Conservation (phyloP, 2,797 vertebrate genomes). For the Lepus townsendii region DNA sequence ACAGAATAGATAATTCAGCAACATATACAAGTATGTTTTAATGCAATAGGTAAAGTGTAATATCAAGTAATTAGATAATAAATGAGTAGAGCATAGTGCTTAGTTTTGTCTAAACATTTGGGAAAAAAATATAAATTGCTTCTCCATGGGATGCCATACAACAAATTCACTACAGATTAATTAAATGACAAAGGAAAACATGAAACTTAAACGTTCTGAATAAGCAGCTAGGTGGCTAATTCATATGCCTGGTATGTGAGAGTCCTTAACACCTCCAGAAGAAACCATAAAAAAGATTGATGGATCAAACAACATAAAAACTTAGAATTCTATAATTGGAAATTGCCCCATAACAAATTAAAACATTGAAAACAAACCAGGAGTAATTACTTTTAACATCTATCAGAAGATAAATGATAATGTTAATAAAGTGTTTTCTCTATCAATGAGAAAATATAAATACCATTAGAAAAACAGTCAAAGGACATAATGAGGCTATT, state of each 20-base stretch:
- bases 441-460: background rate
- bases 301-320: background rate
- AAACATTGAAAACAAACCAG: slow-evolving; percentile 4
- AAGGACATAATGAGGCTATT: background rate
- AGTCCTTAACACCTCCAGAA: background rate
- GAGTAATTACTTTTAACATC: background rate
- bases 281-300: background rate
- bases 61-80: background rate
- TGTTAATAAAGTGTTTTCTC: background rate
- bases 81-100: background rate
- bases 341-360: background rate
- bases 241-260: background rate
- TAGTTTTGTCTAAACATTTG: background rate
- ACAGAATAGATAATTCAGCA: background rate
- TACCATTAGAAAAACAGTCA: background rate
- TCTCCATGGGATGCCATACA: background rate
- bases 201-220: background rate
- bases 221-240: background rate
- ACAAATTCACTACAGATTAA: slow-evolving; percentile 24
- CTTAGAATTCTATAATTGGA: background rate
- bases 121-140: slow-evolving; percentile 27
- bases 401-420: background rate
- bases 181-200: background rate
- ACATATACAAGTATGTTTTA: background rate
- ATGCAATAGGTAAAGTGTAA: background rate